Percentiles rank a stretch among this genome's conserved stretches.
Evolutionary conservation across 2,888 invertebrate genomes (phyloP).

Genomic region (Mesodorylaimus sp.): DNA sequence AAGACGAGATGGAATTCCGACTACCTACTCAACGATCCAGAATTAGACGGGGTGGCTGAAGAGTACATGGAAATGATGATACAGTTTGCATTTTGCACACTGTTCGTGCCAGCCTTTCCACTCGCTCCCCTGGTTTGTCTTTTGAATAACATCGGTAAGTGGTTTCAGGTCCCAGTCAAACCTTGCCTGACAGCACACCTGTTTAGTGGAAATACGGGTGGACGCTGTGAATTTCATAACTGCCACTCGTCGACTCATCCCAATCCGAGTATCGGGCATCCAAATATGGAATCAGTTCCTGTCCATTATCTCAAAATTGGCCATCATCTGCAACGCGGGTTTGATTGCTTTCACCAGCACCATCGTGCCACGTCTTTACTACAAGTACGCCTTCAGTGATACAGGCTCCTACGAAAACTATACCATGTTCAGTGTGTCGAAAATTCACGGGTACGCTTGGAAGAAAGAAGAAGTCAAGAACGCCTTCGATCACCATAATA

Average conservation of each 20-base stretch:
- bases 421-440: not conserved
- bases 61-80: constrained; percentile 5
- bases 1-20: not conserved
- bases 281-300: constrained; percentile 2
- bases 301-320: not conserved
- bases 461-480: not conserved
- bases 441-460: not conserved
- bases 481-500: not conserved
- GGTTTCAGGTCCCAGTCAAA: no score
- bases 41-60: not conserved
- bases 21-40: not conserved
- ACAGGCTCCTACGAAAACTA: not conserved
- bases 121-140: not conserved
- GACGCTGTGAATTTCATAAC: not conserved
- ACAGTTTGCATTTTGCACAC: not conserved
- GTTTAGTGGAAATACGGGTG: constrained; percentile 30
- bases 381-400: not conserved
- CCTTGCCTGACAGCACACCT: no score
- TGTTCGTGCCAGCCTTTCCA: constrained; percentile 1
- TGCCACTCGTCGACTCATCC: constrained; percentile 46
- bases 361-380: not conserved
- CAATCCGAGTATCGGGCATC: constrained; percentile 7
- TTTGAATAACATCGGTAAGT: constrained; percentile 3
- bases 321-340: constrained; percentile 1
- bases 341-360: constrained; percentile 2